Evolutionary conservation across 1,140 invertebrate genomes (phyloP), one percentile per base, ranked within the genome.

Genomic region (Drosophila leontia): DNA sequence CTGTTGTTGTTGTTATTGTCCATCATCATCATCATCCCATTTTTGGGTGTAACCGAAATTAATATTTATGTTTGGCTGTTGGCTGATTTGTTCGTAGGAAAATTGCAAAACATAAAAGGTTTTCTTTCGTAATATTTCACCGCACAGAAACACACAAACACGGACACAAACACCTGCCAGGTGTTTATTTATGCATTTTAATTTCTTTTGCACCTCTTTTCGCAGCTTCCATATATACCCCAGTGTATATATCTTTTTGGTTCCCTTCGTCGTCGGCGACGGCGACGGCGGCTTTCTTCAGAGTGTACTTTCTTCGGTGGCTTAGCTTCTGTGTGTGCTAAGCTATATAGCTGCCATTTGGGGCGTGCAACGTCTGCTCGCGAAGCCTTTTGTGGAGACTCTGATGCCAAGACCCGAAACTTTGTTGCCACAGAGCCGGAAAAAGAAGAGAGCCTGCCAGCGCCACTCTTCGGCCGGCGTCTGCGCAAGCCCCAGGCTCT

Each of bases 371-470:
- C 83, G 84, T 83, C 83, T 53, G 72, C 74, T 78, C 67, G 59
- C 67, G 63, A 80, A 82, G 84, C 84, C 83, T 74, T 79, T 62
- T 80, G 77, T 86, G 82, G 77, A 88, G 72, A 87, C 83, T 87
- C 84, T 87, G 84, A 76, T 42, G 45, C 57, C 51, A 51, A 71
- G 68, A 67, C 70, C 55, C 75, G 26, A 58, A 56, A 56, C 65
- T 69, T 65, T 65, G 62, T 65, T 67, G 74, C 56, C 55, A 48
- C 42, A 56, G 51, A 62, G 50, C 60, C 68, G 58, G 42, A 58
- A 50, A 42, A n/a, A 56, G 35, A 56, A 64, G 56, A 70, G 75
- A 68, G 75, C 67, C 58, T 32, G 26, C 48, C 48, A 34, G 29
- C 26, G 42, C 19, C 29, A 29, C 45, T 59, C 15, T 19, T 35